These are phyloP conservation scores for Clarias magur DNA, from an alignment of 2,113 vertebrate species.

Conservation along the genomic window DNA sequence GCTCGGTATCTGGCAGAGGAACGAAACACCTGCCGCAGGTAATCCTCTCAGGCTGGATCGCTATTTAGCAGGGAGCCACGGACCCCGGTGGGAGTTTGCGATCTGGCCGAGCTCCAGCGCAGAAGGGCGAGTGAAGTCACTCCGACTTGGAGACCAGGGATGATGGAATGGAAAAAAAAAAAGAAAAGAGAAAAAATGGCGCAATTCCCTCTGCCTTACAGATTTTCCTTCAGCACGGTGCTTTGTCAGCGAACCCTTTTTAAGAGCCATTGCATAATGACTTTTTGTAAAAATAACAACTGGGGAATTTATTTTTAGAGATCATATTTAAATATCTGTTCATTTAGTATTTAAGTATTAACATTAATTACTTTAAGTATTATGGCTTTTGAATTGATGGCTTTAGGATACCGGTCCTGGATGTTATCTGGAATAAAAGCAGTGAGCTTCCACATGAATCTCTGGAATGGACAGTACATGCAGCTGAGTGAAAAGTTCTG, in stretches of 20 bases:
- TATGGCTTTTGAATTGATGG: no score
- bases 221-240: neutral
- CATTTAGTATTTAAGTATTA: neutral
- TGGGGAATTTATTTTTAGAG: neutral
- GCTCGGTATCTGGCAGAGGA: conserved; percentile 64
- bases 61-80: conserved; percentile 67
- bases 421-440: neutral
- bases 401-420: neutral
- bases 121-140: conserved; percentile 64
- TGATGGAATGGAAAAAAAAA: neutral
- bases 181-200: no score
- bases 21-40: conserved; percentile 68
- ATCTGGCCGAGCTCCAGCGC: conserved; percentile 61
- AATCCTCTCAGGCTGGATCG: conserved; percentile 68
- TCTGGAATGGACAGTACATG: neutral
- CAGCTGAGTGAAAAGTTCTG: neutral
- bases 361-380: no score
- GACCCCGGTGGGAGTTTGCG: conserved; percentile 62
- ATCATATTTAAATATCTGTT: neutral
- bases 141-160: neutral
- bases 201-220: neutral
- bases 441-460: neutral
- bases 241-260: neutral
- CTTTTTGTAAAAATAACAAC: neutral
- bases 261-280: neutral